Evolutionary conservation across 2,113 vertebrate species (phyloP), one percentile per base, ranked within the genome.

Genomic region (Ptychochromis oligacanthus): DNA sequence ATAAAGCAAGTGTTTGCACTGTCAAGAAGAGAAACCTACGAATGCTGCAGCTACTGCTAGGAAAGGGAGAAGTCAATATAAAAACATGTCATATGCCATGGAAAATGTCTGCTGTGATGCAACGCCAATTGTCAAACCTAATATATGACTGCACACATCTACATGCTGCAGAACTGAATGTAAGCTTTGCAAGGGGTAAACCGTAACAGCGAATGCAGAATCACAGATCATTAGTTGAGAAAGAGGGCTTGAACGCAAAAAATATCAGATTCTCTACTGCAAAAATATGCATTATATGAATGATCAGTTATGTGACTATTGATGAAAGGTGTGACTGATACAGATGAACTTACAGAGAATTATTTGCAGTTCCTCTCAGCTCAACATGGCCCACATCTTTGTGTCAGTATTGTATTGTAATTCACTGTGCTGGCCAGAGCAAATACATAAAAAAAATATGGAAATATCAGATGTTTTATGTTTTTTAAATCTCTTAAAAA

Each of bases 11-110:
- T 78, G 9, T 65, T 24, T 57, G 62, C 46, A n/a, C 24, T 54
- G 46, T 11, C 11, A 75, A 26, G 36, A 78, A 81, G 22, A 70
- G 31, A 86, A 75, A 64, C 26, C 22, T 55, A 43, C 20, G 31
- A 54, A 18, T 46, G n/a, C 61, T 36, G 34, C 60, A 6, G 75
- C 80, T 81, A 75, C 34, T 70, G 75, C 82, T 79, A 6, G 64
- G 6, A 78, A 75, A 67, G 31, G 52, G 64, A 74, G 34, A 88
- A 91, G 92, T 89, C 75, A 87, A 92, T 88, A 78, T 24, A 38
- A 83, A 89, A 85, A 43, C 3, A 8, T 72, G 82, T 87, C 77
- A 38, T 46, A 62, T 58, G 54, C 65, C 77, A 86, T 34, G 34
- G 55, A 79, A 81, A 87, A 80, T 26, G 52, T 64, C 72, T 3